Conservation (phyloP, 2,113 vertebrate species). For the Crotalus tigris region DNA sequence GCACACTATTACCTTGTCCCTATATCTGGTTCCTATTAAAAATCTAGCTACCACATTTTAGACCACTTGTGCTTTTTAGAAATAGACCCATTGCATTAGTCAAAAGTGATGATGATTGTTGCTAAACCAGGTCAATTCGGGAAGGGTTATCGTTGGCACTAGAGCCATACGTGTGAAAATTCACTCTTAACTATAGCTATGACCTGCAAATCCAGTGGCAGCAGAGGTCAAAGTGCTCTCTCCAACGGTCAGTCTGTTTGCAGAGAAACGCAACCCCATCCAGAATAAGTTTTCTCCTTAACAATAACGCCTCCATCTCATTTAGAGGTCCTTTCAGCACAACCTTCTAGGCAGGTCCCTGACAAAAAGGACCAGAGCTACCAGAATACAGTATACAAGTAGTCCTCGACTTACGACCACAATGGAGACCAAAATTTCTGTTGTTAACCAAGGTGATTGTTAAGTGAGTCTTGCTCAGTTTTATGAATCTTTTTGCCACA, state of each 20-base stretch:
- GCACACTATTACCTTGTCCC: neutral
- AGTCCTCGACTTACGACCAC: rapidly evolving
- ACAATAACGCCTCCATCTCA: neutral
- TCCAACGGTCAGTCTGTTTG: neutral
- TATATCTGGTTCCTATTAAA: neutral
- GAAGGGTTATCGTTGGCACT: neutral
- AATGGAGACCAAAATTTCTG: neutral
- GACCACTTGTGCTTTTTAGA: neutral
- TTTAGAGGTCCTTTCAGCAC: neutral
- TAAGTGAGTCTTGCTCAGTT: neutral
- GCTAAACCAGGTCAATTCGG: neutral
- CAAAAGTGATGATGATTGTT: neutral
- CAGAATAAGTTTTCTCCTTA: neutral
- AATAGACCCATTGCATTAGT: neutral
- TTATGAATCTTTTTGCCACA: neutral
- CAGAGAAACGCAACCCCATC: neutral
- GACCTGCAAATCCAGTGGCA: neutral
- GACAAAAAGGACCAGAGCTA: neutral
- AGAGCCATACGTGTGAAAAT: neutral
- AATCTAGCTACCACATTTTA: neutral
- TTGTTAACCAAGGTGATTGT: neutral
- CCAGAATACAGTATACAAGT: neutral
- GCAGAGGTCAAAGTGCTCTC: neutral
- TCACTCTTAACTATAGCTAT: neutral
- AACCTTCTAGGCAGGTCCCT: neutral